phyloP scores from a whole-genome alignment of 2,113 vertebrate genomes.

The Narcine bancroftii region DNA sequence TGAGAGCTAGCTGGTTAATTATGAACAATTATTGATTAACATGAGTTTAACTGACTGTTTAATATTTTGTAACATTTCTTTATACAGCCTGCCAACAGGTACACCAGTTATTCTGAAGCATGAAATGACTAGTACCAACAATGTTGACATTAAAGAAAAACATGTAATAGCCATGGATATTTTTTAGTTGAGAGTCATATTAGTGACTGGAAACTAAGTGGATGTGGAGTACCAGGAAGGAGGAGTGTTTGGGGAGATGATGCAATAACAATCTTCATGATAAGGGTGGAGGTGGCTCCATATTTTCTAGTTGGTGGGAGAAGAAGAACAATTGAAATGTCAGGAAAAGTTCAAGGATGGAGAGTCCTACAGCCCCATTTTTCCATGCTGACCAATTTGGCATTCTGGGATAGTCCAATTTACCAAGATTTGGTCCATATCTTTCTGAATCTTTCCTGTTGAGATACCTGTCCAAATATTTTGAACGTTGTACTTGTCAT shows the following conservation, averaged over 20 bases:
- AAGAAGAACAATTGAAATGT: too few relatives aligned
- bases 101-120: background rate
- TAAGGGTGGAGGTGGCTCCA: background rate
- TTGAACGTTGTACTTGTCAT: too few relatives aligned
- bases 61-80: constrained; percentile 22
- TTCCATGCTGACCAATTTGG: too few relatives aligned
- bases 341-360: too few relatives aligned
- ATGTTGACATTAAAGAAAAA: too few relatives aligned
- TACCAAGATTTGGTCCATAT: too few relatives aligned
- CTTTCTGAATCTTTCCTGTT: too few relatives aligned
- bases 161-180: too few relatives aligned
- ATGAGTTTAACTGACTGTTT: constrained; percentile 31
- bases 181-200: too few relatives aligned
- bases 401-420: too few relatives aligned
- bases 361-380: too few relatives aligned
- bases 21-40: constrained; percentile 31
- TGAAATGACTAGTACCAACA: background rate
- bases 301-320: background rate
- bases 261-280: background rate
- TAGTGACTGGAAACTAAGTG: background rate
- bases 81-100: background rate
- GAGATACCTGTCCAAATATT: too few relatives aligned
- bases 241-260: background rate
- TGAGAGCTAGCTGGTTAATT: constrained; percentile 32
- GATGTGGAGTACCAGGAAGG: background rate